These are phyloP conservation scores for Buphagus erythrorhynchus DNA, from an alignment of 2,797 vertebrate genomes.

Conservation along the genomic window DNA sequence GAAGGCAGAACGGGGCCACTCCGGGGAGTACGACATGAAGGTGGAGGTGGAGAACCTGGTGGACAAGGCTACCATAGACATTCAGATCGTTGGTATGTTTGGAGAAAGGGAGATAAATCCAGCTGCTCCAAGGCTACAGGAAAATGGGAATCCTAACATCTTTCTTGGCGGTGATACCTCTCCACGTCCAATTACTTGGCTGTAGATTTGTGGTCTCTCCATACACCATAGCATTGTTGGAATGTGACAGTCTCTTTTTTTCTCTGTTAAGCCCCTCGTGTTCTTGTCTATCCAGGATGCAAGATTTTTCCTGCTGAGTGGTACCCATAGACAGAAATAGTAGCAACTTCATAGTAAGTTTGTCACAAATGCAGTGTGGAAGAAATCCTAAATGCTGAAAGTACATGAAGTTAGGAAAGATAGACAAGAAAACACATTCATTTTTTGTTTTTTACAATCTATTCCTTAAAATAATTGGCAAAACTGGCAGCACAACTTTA, in stretches of 20 bases:
- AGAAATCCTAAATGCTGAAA: neutral
- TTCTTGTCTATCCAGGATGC: neutral
- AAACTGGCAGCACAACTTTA: neutral
- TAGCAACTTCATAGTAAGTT: neutral
- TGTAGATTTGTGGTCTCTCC: neutral
- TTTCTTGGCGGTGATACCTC: neutral
- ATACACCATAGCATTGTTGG: neutral
- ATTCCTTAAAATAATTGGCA: neutral
- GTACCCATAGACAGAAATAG: neutral
- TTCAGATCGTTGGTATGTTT: constrained; percentile 93
- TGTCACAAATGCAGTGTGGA: neutral
- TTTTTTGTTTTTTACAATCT: neutral
- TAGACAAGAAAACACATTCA: neutral
- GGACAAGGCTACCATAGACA: constrained; percentile 90
- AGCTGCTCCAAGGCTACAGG: neutral
- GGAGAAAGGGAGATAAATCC: neutral
- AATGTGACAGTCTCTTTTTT: neutral
- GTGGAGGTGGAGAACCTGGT: constrained; percentile 92
- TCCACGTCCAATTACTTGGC: fast-evolving
- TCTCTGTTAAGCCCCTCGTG: neutral
- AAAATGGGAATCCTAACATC: neutral
- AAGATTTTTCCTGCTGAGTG: neutral
- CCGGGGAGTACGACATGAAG: constrained; percentile 92
- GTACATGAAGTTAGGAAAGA: neutral
- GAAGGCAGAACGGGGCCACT: constrained; percentile 93